phyloP scores from a whole-genome alignment of 2,888 invertebrate genomes.

The Linnaemya vulpina region DNA sequence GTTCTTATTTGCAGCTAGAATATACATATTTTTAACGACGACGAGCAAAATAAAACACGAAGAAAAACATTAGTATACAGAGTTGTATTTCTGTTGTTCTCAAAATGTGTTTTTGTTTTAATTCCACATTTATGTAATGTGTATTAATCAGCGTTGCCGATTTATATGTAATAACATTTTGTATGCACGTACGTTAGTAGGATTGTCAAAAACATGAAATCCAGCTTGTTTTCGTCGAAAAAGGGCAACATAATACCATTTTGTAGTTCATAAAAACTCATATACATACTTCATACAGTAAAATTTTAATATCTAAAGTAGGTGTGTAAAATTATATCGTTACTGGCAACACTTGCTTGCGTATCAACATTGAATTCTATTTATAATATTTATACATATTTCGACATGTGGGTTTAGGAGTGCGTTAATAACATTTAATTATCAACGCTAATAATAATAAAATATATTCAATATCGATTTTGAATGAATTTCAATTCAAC shows the following conservation, averaged over 20 bases:
- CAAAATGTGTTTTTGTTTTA: slow-evolving; percentile 2
- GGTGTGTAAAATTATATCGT: no score
- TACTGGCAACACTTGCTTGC: no score
- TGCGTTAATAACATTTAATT: slow-evolving; percentile 59
- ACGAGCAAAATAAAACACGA: slow-evolving; percentile 67
- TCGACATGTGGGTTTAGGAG: slow-evolving; percentile 65
- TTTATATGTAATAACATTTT: no score
- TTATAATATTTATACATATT: slow-evolving; percentile 74
- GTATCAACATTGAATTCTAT: no score
- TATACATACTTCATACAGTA: no score
- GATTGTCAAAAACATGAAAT: no score
- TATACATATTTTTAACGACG: slow-evolving; percentile 53
- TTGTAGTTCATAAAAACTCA: no score
- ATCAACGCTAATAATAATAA: slow-evolving; percentile 57
- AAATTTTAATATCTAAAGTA: no score
- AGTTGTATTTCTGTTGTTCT: slow-evolving; percentile 57
- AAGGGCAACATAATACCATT: no score
- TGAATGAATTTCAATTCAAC: slow-evolving; percentile 47
- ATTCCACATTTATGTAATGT: slow-evolving; percentile 68
- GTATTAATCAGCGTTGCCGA: no score
- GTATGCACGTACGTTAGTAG: background rate
- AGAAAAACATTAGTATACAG: slow-evolving; percentile 64
- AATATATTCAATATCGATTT: slow-evolving; percentile 54
- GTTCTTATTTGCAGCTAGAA: slow-evolving; percentile 24
- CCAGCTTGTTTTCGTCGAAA: no score